Evolutionary conservation across 2,113 vertebrate genomes (phyloP).

Genomic region (Gnathonemus echidnorhynchus): DNA sequence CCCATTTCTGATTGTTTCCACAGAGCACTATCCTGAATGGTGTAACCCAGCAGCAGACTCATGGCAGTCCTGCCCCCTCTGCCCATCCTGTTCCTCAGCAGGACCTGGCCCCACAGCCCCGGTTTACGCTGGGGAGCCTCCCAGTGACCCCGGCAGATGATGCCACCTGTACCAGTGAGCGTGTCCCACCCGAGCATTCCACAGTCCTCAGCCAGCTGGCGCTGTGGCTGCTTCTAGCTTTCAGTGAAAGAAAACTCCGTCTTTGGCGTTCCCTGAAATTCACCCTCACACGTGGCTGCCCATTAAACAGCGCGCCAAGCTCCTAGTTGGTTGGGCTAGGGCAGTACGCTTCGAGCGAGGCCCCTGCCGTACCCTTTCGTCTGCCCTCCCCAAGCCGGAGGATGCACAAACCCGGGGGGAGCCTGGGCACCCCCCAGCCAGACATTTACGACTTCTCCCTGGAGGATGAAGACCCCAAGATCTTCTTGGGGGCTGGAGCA

Average conservation of each 20-base stretch:
- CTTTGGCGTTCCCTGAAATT: background rate
- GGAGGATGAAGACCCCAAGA: constrained; percentile 41
- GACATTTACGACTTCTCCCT: constrained; percentile 46
- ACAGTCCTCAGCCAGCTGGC: constrained; percentile 26
- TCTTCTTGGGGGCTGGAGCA: constrained; percentile 29
- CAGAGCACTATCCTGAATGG: background rate
- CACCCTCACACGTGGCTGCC: background rate
- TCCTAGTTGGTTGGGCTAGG: background rate
- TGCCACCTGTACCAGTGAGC: constrained; percentile 31
- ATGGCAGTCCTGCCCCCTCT: background rate
- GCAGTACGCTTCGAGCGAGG: background rate
- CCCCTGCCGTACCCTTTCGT: background rate
- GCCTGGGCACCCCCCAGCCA: constrained; percentile 25
- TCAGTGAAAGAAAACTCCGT: background rate
- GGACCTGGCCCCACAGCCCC: constrained; percentile 13
- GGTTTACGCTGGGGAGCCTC: constrained; percentile 26
- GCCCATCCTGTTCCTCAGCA: background rate
- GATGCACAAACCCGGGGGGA: constrained; percentile 46
- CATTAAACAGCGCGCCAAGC: background rate
- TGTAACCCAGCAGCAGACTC: background rate
- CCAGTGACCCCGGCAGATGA: constrained; percentile 32
- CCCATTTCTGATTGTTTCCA: background rate
- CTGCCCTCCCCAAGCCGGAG: constrained; percentile 5
- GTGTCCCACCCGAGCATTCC: constrained; percentile 17
- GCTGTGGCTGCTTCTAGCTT: background rate